Percentiles rank a stretch among this genome's conserved stretches.
Evolutionary conservation across 1,140 invertebrate species (phyloP).

Genomic region (Brachionus rotundiformis): DNA sequence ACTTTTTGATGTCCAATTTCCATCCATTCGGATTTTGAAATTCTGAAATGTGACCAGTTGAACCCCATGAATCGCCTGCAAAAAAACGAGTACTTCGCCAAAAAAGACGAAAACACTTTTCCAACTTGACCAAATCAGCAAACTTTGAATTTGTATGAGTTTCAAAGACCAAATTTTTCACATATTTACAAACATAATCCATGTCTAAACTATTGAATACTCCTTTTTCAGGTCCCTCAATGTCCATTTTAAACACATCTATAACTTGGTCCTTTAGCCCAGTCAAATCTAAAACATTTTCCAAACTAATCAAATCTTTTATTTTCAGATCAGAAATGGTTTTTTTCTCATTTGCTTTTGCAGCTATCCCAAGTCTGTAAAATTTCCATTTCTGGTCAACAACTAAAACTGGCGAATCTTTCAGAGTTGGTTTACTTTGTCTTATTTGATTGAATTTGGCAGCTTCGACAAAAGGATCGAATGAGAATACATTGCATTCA

Average conservation of each 20-base stretch:
- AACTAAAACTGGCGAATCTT: not conserved
- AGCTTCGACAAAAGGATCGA: constrained; percentile 44
- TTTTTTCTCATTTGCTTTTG: not conserved
- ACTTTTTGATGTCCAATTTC: constrained; percentile 27
- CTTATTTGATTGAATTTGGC: not conserved
- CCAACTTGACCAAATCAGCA: constrained; percentile 14
- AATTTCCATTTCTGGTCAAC: constrained; percentile 31
- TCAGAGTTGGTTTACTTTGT: not conserved
- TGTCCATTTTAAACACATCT: constrained; percentile 43
- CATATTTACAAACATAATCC: constrained; percentile 18
- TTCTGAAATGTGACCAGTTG: constrained; percentile 14
- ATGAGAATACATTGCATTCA: constrained; percentile 13
- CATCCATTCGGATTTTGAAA: constrained; percentile 29
- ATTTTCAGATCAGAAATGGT: not conserved
- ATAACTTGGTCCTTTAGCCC: not conserved
- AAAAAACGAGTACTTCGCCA: constrained; percentile 28
- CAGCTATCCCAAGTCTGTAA: not conserved
- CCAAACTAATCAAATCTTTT: constrained; percentile 13
- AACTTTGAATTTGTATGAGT: not conserved
- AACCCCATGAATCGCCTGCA: not conserved
- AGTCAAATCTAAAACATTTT: not conserved
- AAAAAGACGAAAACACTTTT: constrained; percentile 43
- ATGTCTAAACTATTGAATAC: not conserved
- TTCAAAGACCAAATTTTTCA: constrained; percentile 35
- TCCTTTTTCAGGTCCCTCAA: constrained; percentile 33